Conservation (phyloP, 1,140 invertebrate species). For the Yoshiicerus persimilis region DNA sequence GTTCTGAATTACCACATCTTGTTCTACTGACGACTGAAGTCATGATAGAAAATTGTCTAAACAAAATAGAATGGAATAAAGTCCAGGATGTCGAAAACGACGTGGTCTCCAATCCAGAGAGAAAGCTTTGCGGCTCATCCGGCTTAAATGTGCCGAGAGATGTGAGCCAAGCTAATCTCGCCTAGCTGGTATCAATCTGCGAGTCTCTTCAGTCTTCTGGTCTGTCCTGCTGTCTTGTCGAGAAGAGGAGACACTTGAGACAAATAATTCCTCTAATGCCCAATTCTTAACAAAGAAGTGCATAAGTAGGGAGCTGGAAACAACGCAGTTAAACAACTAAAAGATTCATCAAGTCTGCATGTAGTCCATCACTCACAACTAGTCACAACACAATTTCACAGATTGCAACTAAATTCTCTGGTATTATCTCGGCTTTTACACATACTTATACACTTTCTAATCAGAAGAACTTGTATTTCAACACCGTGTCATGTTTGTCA, state of each 20-base stretch:
- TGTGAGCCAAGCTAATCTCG: neutral
- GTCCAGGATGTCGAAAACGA: neutral
- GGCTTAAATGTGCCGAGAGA: neutral
- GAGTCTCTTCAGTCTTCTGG: neutral
- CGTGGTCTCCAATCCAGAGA: neutral
- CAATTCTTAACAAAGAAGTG: neutral
- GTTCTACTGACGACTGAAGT: neutral
- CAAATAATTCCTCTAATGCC: constrained; percentile 10
- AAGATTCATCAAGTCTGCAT: neutral
- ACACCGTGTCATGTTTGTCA: neutral
- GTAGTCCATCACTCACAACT: neutral
- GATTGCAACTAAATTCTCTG: neutral
- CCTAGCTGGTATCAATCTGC: neutral
- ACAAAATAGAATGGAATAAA: neutral
- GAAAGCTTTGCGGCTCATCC: neutral
- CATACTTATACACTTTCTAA: neutral
- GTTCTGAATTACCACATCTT: neutral
- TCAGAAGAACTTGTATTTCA: neutral
- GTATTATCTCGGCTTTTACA: neutral
- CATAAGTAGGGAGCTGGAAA: neutral
- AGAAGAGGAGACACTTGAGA: neutral
- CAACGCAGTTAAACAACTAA: neutral
- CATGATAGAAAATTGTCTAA: neutral
- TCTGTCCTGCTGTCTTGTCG: neutral
- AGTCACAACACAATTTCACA: neutral